phyloP scores from a whole-genome alignment of 2,797 vertebrate species.

The Chrysocyon brachyurus region DNA sequence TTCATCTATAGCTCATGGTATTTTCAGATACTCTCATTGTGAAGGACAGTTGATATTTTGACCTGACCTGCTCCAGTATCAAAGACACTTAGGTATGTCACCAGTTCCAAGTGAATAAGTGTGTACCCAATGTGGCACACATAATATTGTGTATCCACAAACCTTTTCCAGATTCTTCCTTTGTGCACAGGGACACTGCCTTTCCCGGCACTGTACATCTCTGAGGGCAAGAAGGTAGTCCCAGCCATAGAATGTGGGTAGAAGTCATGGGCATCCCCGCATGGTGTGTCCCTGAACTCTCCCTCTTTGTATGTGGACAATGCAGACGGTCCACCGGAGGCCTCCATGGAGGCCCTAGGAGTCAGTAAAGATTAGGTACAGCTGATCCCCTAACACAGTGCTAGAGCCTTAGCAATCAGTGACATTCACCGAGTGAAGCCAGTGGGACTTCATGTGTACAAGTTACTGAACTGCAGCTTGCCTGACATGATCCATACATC shows the following conservation, averaged over 20 bases:
- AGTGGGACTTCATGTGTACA: not conserved
- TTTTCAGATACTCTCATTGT: not conserved
- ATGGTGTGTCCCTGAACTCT: not conserved
- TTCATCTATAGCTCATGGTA: not conserved
- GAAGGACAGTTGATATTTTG: not conserved
- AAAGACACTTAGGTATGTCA: fast-evolving
- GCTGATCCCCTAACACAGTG: not conserved
- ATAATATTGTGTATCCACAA: too few relatives aligned
- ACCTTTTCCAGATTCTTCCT: not conserved
- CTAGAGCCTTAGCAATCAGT: not conserved
- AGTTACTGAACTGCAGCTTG: fast-evolving
- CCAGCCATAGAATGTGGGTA: fast-evolving
- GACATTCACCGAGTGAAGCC: not conserved
- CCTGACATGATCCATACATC: fast-evolving
- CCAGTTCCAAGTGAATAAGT: fast-evolving
- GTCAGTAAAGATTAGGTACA: fast-evolving
- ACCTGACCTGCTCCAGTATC: not conserved
- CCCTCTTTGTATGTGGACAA: too few relatives aligned
- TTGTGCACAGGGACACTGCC: too few relatives aligned
- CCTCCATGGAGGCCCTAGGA: fast-evolving
- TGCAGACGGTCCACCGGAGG: fast-evolving
- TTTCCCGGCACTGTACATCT: fast-evolving
- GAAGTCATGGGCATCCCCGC: not conserved
- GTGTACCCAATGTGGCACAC: fast-evolving
- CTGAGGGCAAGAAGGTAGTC: fast-evolving